Conservation (phyloP, 2,797 vertebrate genomes). For the Coendou prehensilis region DNA sequence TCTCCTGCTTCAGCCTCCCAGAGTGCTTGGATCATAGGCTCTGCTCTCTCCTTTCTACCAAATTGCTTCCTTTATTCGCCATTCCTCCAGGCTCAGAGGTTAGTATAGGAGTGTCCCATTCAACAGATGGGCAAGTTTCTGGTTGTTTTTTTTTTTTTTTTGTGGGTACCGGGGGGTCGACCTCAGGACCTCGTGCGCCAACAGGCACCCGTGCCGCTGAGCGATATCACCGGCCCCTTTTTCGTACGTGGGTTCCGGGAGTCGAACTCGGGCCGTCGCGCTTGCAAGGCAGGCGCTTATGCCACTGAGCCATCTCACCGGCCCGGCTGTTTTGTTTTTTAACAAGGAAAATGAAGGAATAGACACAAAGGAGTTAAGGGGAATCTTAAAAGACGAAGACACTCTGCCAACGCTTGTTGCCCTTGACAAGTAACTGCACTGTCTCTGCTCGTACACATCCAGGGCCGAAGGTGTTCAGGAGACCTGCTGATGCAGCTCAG, state of each 20-base stretch:
- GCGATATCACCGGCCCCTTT: no score
- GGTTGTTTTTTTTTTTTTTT: conserved; percentile 40
- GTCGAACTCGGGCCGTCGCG: no score
- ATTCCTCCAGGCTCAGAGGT: background rate
- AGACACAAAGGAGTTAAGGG: conserved; percentile 13
- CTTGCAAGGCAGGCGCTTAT: no score
- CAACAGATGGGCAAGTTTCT: background rate
- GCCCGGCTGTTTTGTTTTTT: conserved; percentile 39
- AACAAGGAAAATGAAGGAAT: conserved; percentile 54
- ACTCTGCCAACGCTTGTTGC: background rate
- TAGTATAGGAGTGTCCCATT: background rate
- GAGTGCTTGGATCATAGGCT: background rate
- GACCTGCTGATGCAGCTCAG: background rate
- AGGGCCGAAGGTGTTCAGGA: background rate
- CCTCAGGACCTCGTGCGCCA: no score
- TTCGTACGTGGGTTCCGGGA: no score
- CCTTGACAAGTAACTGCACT: conserved; percentile 9
- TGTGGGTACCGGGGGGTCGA: no score
- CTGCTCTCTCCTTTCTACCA: background rate
- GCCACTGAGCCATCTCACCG: no score
- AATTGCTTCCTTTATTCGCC: conserved; percentile 35
- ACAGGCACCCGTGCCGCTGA: no score
- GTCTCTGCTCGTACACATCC: background rate
- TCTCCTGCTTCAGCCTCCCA: background rate
- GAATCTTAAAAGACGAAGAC: background rate